Percentiles rank a stretch among this genome's conserved stretches.
Evolutionary conservation across 2,797 vertebrate genomes (phyloP).

Genomic region (Anabas testudineus): DNA sequence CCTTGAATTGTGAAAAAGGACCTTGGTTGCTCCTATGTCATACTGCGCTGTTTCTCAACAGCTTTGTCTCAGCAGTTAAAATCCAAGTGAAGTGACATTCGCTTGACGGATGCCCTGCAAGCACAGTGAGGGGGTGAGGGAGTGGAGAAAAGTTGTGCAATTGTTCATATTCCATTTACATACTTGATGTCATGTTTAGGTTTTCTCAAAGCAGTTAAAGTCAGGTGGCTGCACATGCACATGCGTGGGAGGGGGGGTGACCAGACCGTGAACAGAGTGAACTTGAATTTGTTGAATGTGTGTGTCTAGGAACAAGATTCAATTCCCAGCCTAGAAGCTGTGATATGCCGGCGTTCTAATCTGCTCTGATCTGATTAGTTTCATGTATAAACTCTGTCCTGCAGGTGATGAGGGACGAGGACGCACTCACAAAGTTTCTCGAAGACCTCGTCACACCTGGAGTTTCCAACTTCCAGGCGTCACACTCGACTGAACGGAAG

Average conservation of each 20-base stretch:
- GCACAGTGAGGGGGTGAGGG: conserved; percentile 38
- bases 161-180: conserved; percentile 51
- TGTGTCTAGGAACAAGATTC: conserved; percentile 5
- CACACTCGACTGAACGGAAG: conserved; percentile 76
- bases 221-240: conserved; percentile 41
- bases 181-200: conserved; percentile 59
- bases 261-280: conserved; percentile 8
- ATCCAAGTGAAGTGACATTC: conserved; percentile 45
- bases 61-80: conserved; percentile 42
- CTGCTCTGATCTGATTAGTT: conserved; percentile 74
- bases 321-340: conserved; percentile 28
- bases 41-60: conserved; percentile 52
- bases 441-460: conserved; percentile 68
- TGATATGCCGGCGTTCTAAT: conserved; percentile 67
- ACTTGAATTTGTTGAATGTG: conserved; percentile 1
- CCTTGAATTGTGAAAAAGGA: conserved; percentile 5
- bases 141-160: conserved; percentile 48
- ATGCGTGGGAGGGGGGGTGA: conserved; percentile 38
- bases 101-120: conserved; percentile 51
- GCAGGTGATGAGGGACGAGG: conserved; percentile 65
- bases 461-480: conserved; percentile 68
- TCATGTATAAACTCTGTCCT: conserved; percentile 68
- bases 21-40: conserved; percentile 43
- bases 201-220: conserved; percentile 43
- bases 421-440: conserved; percentile 38